phyloP scores from a whole-genome alignment of 1,140 invertebrate species.

The Brachionus plicatilis region DNA sequence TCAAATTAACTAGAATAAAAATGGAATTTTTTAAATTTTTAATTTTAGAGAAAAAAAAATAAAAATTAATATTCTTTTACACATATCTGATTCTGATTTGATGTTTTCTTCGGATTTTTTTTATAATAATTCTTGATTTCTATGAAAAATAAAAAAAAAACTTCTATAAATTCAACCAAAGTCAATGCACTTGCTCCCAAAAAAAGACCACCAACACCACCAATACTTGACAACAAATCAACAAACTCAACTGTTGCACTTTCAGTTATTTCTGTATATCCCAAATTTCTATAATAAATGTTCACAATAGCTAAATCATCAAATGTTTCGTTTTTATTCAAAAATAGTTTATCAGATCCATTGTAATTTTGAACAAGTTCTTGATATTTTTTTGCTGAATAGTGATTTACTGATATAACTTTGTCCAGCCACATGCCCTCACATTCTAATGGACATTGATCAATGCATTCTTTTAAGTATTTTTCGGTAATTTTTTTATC shows the following conservation, averaged over 20 bases:
- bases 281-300: neutral
- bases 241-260: neutral
- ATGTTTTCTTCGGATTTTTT: neutral
- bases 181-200: conserved; percentile 7
- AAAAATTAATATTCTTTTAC: no score
- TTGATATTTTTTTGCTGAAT: neutral
- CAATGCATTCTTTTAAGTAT: neutral
- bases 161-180: neutral
- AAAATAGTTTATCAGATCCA: neutral
- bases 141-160: neutral
- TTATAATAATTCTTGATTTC: neutral
- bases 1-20: no score
- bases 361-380: neutral
- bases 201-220: conserved; percentile 12
- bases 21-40: no score
- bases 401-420: neutral
- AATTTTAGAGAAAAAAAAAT: no score
- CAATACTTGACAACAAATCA: neutral
- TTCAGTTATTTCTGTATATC: neutral
- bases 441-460: conserved; percentile 23
- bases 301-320: neutral
- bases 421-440: neutral
- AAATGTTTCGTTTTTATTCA: neutral
- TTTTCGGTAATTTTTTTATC: neutral
- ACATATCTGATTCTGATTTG: no score